phyloP scores from a whole-genome alignment of 1,140 invertebrate genomes.

The Plectus sambesii region DNA sequence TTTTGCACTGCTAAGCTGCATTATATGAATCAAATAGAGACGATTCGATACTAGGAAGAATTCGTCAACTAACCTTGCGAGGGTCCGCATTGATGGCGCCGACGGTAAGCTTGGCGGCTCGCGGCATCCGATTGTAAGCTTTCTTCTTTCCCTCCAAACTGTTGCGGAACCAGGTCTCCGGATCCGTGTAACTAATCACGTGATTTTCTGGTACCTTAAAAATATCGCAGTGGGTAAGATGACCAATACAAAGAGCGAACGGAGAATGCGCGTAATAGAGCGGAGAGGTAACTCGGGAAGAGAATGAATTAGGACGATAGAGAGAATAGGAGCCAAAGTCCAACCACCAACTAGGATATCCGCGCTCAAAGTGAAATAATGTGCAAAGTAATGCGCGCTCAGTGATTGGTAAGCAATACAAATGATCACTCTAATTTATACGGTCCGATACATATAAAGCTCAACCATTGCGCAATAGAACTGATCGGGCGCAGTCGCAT shows the following conservation, averaged over 20 bases:
- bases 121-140: conserved; percentile 34
- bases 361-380: too few species aligned
- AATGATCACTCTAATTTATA: too few species aligned
- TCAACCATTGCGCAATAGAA: too few species aligned
- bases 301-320: background rate
- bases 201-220: conserved; percentile 37
- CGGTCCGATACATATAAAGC: too few species aligned
- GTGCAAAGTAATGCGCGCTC: too few species aligned
- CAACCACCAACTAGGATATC: conserved; percentile 6
- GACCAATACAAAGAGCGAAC: conserved; percentile 30
- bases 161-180: conserved; percentile 34
- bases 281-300: conserved; percentile 1
- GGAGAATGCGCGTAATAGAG: conserved; percentile 28
- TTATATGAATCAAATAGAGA: too few species aligned
- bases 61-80: conserved; percentile 59
- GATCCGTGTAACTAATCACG: conserved; percentile 32
- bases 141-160: conserved; percentile 35
- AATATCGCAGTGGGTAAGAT: conserved; percentile 32
- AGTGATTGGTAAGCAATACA: too few species aligned
- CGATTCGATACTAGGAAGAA: too few species aligned
- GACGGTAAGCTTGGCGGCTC: conserved; percentile 44
- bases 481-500: too few species aligned
- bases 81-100: conserved; percentile 35
- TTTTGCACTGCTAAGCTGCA: too few species aligned
- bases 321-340: background rate